Evolutionary conservation across 1,140 invertebrate species (phyloP).

Genomic region (Microplitis demolitor): DNA sequence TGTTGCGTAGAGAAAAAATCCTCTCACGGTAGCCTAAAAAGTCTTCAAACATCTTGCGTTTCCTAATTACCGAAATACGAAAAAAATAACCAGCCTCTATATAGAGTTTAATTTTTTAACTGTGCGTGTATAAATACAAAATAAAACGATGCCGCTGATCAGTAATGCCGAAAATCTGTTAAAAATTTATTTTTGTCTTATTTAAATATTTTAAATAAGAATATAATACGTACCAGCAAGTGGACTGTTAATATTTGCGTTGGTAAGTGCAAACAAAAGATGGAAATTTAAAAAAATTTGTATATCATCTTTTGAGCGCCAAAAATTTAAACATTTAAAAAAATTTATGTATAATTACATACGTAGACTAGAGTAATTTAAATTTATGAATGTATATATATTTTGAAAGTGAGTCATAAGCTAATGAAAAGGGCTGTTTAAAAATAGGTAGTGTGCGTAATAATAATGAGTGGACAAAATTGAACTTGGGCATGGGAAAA

Average conservation of each 20-base stretch:
- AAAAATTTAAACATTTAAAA: no score
- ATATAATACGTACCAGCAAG: slow-evolving; percentile 37
- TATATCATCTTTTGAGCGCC: no score
- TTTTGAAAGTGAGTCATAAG: no score
- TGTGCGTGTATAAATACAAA: neutral
- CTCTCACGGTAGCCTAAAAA: no score
- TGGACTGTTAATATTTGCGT: slow-evolving; percentile 46
- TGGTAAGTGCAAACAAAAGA: slow-evolving; percentile 30
- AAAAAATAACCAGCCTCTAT: neutral
- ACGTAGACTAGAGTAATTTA: no score
- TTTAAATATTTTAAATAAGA: slow-evolving; percentile 48
- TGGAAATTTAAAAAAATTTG: no score
- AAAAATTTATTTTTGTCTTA: slow-evolving; percentile 28
- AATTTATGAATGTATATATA: no score
- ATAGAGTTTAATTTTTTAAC: neutral
- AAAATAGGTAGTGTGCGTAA: neutral
- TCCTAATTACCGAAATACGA: neutral
- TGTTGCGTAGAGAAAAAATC: neutral
- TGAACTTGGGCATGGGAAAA: slow-evolving; percentile 44
- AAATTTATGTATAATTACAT: no score
- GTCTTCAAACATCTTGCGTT: no score
- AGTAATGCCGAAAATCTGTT: slow-evolving; percentile 28
- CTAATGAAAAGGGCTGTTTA: neutral
- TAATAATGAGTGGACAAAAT: slow-evolving; percentile 24
- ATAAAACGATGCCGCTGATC: neutral